These are phyloP conservation scores for Heliocidaris erythrogramma DNA, from an alignment of 35 echinoderm and acorn worm species.

Conservation along the genomic window DNA sequence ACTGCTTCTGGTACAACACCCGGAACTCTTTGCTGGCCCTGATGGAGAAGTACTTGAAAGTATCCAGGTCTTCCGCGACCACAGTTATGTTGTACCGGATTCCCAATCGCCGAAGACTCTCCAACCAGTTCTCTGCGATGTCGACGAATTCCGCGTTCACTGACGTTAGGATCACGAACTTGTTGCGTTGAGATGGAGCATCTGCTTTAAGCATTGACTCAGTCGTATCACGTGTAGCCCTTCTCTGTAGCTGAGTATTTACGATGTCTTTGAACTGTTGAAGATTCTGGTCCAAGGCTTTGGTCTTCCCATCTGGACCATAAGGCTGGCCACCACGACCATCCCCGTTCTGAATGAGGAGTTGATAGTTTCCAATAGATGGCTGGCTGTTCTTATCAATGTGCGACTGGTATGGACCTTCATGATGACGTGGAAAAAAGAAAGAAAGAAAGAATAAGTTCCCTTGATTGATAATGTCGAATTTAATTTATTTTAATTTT, in stretches of 20 bases:
- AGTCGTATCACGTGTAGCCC: not conserved
- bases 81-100: constrained; percentile 41
- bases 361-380: not conserved
- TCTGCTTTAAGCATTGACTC: too few relatives aligned
- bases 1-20: constrained; percentile 44
- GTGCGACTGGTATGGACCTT: not conserved
- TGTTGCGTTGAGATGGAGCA: not conserved
- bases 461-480: too few relatives aligned
- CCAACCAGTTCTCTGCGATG: constrained; percentile 48
- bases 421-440: not conserved
- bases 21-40: constrained; percentile 26
- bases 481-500: too few relatives aligned
- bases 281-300: not conserved
- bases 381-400: not conserved
- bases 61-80: constrained; percentile 20
- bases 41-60: constrained; percentile 34
- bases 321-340: not conserved
- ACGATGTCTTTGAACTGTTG: not conserved
- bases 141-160: constrained; percentile 30
- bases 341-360: not conserved
- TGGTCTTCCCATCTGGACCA: not conserved
- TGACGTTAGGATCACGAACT: constrained; percentile 27
- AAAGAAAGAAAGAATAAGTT: too few relatives aligned
- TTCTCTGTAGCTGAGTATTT: not conserved
- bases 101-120: constrained; percentile 28